Conservation (phyloP, 1,140 invertebrate species). For the Micrasema longulum region DNA sequence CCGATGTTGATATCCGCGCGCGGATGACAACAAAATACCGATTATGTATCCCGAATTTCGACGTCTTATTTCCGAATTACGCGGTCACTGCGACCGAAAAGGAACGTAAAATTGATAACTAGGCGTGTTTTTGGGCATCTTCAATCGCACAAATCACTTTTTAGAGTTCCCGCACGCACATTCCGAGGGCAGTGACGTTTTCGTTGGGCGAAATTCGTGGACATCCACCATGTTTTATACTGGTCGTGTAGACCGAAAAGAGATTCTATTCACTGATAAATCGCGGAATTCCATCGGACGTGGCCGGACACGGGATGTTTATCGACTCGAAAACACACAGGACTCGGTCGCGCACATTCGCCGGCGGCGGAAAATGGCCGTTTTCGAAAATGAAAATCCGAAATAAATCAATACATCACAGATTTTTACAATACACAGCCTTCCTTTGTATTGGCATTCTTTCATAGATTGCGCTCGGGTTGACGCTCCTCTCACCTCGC, state of each 20-base stretch:
- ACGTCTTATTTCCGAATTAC: constrained; percentile 16
- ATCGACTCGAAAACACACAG: constrained; percentile 25
- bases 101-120: constrained; percentile 28
- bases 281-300: constrained; percentile 65
- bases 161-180: not conserved
- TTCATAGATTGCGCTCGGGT: constrained; percentile 56
- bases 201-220: constrained; percentile 32
- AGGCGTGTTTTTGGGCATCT: constrained; percentile 10
- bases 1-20: constrained; percentile 31
- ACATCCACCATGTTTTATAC: constrained; percentile 39
- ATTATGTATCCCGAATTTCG: constrained; percentile 25
- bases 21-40: constrained; percentile 38
- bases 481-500: constrained; percentile 56
- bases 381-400: constrained; percentile 43
- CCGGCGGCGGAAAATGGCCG: constrained; percentile 28
- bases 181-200: constrained; percentile 29
- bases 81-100: constrained; percentile 18
- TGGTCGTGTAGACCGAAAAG: constrained; percentile 32
- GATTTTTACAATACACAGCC: constrained; percentile 66
- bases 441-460: constrained; percentile 64
- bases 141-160: constrained; percentile 4
- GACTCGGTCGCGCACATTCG: constrained; percentile 11
- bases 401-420: constrained; percentile 69
- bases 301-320: constrained; percentile 59
- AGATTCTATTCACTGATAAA: constrained; percentile 69